These are phyloP conservation scores for Xestia ashworthii DNA, from an alignment of 2,888 invertebrate genomes.

Conservation along the genomic window DNA sequence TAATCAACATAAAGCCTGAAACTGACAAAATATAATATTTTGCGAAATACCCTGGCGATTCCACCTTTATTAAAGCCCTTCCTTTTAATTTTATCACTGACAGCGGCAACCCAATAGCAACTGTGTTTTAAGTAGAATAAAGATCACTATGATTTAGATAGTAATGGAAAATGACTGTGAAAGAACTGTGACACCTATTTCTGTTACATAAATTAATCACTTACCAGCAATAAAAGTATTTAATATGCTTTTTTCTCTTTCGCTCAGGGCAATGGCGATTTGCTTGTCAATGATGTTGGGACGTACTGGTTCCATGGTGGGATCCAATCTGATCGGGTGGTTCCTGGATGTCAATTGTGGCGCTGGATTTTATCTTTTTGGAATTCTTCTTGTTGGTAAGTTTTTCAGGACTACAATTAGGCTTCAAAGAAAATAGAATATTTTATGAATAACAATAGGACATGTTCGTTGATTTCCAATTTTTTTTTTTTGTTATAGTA, in stretches of 20 bases:
- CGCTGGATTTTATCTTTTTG: conserved; percentile 91
- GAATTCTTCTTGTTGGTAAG: conserved; percentile 86
- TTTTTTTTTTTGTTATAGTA: conserved; percentile 72
- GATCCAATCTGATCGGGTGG: conserved; percentile 92
- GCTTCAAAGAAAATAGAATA: neutral
- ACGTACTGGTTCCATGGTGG: conserved; percentile 92
- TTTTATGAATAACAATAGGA: neutral
- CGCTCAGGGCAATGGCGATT: conserved; percentile 91
- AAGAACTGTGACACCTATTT: no score
- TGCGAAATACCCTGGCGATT: no score
- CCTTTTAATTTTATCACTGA: neutral
- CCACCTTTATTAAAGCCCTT: neutral
- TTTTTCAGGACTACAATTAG: neutral
- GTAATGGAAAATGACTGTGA: neutral
- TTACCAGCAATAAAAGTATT: neutral
- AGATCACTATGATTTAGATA: neutral
- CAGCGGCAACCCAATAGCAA: neutral
- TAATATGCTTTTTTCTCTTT: neutral
- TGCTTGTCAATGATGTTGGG: conserved; percentile 92
- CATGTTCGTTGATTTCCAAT: neutral
- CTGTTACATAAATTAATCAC: neutral
- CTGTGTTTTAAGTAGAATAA: neutral
- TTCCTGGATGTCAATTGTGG: conserved; percentile 91
- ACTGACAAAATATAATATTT: no score
- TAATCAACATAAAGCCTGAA: no score